Percentiles rank a stretch among this genome's conserved stretches.
Evolutionary conservation across 2,888 invertebrate species (phyloP).

Genomic region (Gymnocheta viridis): DNA sequence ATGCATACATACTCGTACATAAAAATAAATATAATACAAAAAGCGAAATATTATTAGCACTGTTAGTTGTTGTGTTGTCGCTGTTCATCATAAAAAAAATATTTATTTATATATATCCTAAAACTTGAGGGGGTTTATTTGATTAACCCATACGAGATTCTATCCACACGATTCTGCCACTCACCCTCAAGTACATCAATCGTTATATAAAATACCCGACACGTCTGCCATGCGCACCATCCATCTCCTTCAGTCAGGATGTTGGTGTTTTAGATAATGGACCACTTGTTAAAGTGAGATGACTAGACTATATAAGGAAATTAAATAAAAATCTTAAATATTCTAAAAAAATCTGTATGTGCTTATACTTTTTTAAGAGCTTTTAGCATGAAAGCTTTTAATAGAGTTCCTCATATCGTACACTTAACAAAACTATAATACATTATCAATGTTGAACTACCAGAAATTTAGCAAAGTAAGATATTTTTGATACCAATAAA

Average conservation of each 20-base stretch:
- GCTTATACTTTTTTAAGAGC: constrained; percentile 1
- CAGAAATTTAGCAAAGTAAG: too few relatives aligned
- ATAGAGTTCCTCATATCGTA: not conserved
- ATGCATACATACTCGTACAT: not conserved
- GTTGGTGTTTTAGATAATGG: constrained; percentile 30
- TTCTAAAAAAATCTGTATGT: constrained; percentile 8
- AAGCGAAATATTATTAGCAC: constrained; percentile 47
- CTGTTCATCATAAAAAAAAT: constrained; percentile 36
- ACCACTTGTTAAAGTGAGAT: constrained; percentile 62
- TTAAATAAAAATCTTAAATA: not conserved
- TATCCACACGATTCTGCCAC: constrained; percentile 10
- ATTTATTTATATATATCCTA: constrained; percentile 36
- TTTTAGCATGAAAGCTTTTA: constrained; percentile 24
- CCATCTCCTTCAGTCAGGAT: constrained; percentile 24
- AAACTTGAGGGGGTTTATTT: constrained; percentile 40
- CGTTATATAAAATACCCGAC: constrained; percentile 75
- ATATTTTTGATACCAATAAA: too few relatives aligned
- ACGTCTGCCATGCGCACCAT: constrained; percentile 75
- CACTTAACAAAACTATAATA: constrained; percentile 50
- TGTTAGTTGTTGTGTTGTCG: constrained; percentile 23
- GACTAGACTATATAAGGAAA: constrained; percentile 17
- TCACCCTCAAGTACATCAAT: constrained; percentile 76
- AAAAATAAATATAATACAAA: not conserved
- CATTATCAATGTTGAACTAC: not conserved
- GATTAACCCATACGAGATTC: not conserved